Evolutionary conservation across 2,888 invertebrate genomes (phyloP).

Genomic region (Theristus sp.): DNA sequence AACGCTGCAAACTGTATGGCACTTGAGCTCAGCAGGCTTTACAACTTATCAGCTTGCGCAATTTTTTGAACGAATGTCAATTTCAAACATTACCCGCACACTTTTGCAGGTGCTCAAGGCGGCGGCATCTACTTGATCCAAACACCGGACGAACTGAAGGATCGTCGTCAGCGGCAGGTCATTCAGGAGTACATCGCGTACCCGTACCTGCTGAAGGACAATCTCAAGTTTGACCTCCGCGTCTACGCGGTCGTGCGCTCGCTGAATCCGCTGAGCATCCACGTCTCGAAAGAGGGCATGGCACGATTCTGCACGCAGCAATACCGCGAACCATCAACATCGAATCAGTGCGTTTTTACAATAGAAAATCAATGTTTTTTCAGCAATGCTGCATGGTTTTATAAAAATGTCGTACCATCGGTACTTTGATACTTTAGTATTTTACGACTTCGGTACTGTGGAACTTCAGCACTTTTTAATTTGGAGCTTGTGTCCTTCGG

Average conservation of each 20-base stretch:
- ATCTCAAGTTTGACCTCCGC: conserved; percentile 36
- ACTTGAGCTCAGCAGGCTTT: no score
- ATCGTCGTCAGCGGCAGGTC: conserved; percentile 16
- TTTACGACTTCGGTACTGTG: no score
- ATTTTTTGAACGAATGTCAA: neutral
- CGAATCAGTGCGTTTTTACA: conserved; percentile 34
- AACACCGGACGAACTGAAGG: conserved; percentile 31
- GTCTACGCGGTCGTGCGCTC: conserved; percentile 34
- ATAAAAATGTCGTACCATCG: no score
- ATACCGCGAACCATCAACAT: conserved; percentile 32
- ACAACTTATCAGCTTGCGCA: no score
- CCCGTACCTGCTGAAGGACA: conserved; percentile 24
- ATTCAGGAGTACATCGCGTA: conserved; percentile 28
- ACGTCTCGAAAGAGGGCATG: conserved; percentile 30
- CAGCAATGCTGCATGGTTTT: no score
- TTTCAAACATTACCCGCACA: neutral
- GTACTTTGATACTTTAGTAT: no score
- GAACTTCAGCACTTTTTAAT: no score
- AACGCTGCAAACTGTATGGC: neutral
- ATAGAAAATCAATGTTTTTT: no score
- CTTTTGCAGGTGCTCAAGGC: conserved; percentile 31
- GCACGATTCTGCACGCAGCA: conserved; percentile 36
- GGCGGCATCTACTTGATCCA: conserved; percentile 36
- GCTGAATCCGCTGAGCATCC: conserved; percentile 33
- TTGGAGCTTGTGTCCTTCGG: no score